phyloP scores from a whole-genome alignment of 2,888 invertebrate genomes.

The Brenthis daphne region DNA sequence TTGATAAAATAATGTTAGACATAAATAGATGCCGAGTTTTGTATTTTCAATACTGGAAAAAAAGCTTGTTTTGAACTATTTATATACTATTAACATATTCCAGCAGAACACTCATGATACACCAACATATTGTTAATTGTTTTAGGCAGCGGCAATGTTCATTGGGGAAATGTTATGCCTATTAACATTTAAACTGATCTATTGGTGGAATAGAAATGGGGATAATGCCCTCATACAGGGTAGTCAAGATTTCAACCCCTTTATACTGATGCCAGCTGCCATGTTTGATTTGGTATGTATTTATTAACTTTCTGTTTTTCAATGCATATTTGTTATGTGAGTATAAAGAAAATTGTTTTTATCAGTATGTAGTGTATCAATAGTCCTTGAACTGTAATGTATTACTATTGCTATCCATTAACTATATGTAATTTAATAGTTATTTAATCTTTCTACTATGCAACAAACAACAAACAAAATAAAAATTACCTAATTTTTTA shows the following conservation, averaged over 20 bases:
- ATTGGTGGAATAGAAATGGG: conserved; percentile 79
- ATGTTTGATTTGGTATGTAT: conserved; percentile 89
- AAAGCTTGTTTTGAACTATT: not conserved
- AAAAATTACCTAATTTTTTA: no score
- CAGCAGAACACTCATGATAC: not conserved
- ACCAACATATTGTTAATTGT: not conserved
- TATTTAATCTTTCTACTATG: no score
- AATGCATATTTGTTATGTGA: no score
- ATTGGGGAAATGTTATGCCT: conserved; percentile 94
- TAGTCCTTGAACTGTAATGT: no score
- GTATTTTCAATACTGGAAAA: no score
- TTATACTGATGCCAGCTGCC: conserved; percentile 92
- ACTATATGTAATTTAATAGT: no score
- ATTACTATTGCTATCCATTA: no score
- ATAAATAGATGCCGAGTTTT: no score
- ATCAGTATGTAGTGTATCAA: no score
- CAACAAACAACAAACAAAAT: no score
- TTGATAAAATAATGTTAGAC: not conserved
- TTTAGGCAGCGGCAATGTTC: conserved; percentile 94
- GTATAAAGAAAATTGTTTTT: no score
- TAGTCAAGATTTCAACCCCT: conserved; percentile 88
- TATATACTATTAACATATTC: no score
- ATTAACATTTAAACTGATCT: conserved; percentile 88
- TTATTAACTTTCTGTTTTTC: not conserved
- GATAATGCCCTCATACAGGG: conserved; percentile 84